Conservation (phyloP, 2,113 vertebrate species). For the Lichenostomus cassidix region DNA sequence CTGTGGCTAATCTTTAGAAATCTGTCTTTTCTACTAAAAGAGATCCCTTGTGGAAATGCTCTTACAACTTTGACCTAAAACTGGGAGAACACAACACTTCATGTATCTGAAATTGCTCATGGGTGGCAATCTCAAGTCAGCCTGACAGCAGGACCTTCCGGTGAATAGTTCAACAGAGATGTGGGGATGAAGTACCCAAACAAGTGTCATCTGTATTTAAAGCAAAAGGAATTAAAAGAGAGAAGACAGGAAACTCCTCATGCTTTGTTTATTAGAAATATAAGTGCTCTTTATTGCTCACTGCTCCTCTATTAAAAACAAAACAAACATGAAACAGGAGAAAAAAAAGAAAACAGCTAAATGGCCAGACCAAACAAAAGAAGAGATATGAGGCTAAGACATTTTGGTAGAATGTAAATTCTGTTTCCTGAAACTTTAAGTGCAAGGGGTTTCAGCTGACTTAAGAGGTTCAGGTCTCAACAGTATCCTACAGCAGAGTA, state of each 20-base stretch:
- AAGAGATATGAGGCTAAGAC: background rate
- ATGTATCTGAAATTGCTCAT: background rate
- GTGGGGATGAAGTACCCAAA: background rate
- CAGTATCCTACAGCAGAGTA: background rate
- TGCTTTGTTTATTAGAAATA: background rate
- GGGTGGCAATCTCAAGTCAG: background rate
- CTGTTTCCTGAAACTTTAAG: background rate
- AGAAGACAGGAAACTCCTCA: background rate
- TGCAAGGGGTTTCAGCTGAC: background rate
- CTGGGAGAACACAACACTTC: background rate
- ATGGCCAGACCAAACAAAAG: background rate
- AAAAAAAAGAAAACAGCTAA: background rate
- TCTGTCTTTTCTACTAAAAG: background rate
- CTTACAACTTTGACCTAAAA: background rate
- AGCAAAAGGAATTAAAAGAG: background rate
- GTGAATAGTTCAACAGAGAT: background rate
- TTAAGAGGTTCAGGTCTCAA: background rate
- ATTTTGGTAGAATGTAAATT: background rate
- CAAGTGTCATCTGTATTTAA: background rate
- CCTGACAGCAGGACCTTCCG: background rate
- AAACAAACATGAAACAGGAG: background rate
- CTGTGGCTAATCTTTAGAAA: background rate
- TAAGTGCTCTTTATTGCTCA: background rate
- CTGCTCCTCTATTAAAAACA: background rate
- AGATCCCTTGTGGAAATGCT: background rate